Percentiles rank a stretch among this genome's conserved stretches.
Evolutionary conservation across 2,888 invertebrate genomes (phyloP).

Genomic region (Notodonta ziczac): DNA sequence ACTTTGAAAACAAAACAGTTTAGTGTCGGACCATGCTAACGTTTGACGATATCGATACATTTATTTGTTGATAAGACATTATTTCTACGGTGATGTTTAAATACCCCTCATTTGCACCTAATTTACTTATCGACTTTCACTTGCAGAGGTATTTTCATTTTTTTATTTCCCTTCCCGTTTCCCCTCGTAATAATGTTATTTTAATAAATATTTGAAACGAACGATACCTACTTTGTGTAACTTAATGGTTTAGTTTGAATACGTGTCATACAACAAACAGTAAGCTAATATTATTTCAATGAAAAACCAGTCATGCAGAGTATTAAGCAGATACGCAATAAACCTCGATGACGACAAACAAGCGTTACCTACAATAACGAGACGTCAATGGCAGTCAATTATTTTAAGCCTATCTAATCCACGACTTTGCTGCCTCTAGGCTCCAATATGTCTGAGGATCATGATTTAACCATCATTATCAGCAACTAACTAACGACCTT

Average conservation of each 20-base stretch:
- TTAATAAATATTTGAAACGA: too few species aligned
- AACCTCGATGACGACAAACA: slow-evolving; percentile 3
- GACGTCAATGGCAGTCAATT: not conserved
- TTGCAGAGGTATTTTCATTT: too few species aligned
- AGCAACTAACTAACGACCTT: too few species aligned
- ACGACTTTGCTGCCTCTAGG: not conserved
- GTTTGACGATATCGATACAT: slow-evolving; percentile 21
- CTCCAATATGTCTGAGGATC: too few species aligned
- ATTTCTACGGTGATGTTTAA: too few species aligned
- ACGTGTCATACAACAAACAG: not conserved
- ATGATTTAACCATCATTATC: too few species aligned
- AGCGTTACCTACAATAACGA: not conserved
- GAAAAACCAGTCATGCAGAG: slow-evolving; percentile 7
- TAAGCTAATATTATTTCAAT: slow-evolving; percentile 2
- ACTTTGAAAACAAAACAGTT: slow-evolving; percentile 56
- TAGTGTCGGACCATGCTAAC: slow-evolving; percentile 47
- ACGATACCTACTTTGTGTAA: too few species aligned
- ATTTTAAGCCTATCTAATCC: not conserved
- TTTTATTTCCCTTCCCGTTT: too few species aligned
- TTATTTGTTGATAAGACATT: not conserved
- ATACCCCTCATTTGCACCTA: too few species aligned
- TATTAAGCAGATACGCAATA: slow-evolving; percentile 3
- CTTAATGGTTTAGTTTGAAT: not conserved
- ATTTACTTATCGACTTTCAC: too few species aligned
- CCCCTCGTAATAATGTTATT: too few species aligned